phyloP scores from a whole-genome alignment of 2,113 vertebrate genomes.

The Amphilophus citrinellus region DNA sequence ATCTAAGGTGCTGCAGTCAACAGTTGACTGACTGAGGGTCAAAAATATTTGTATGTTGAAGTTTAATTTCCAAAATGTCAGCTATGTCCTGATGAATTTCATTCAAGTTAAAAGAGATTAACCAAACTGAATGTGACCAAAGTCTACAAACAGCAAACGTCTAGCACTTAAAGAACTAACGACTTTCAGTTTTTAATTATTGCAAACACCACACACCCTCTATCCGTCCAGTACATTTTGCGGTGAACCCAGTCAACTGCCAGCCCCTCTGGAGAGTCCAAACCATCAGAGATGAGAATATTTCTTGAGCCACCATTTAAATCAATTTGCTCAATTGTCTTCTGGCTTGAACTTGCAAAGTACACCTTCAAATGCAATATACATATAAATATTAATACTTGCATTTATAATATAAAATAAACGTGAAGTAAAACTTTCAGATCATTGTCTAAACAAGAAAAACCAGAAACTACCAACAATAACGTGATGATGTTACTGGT shows the following conservation, averaged over 20 bases:
- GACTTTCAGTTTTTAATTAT: neutral
- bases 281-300: conserved; percentile 79
- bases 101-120: neutral
- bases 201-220: conserved; percentile 76
- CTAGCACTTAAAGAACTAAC: neutral
- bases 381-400: neutral
- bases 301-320: conserved; percentile 85
- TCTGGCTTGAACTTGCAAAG: conserved; percentile 86
- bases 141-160: neutral
- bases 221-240: conserved; percentile 93
- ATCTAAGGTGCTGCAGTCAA: conserved; percentile 85
- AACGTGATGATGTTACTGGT: neutral
- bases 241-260: conserved; percentile 91
- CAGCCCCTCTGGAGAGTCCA: conserved; percentile 85
- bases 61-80: neutral
- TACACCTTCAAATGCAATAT: conserved; percentile 82
- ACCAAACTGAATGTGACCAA: neutral
- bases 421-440: neutral
- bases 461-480: neutral
- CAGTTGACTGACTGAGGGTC: conserved; percentile 82
- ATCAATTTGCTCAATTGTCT: conserved; percentile 88
- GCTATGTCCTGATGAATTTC: neutral
- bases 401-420: neutral
- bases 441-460: neutral
- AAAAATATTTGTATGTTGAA: neutral